phyloP scores from a whole-genome alignment of 2,888 invertebrate genomes.

The Tenodera sinensis region DNA sequence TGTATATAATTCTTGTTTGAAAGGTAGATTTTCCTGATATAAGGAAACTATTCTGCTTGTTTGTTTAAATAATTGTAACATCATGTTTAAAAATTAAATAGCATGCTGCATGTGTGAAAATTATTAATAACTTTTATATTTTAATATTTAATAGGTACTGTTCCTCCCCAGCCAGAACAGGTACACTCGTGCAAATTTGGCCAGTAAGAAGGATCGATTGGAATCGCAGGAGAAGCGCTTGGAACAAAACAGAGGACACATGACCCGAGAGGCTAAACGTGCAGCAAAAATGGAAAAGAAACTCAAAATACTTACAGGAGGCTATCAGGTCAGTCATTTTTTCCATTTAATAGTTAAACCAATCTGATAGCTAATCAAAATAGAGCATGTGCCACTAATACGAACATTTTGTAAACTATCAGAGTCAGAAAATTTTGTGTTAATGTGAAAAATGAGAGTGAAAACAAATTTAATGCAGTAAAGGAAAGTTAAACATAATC shows the following conservation, averaged over 20 bases:
- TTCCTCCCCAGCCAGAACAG: constrained; percentile 88
- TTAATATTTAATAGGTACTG: constrained; percentile 56
- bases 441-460: no score
- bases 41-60: no score
- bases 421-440: no score
- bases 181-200: constrained; percentile 91
- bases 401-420: no score
- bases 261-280: constrained; percentile 94
- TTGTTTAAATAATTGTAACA: no score
- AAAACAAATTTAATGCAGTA: no score
- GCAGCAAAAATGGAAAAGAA: constrained; percentile 98
- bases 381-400: no score
- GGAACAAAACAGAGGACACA: constrained; percentile 90
- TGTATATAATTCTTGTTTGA: no score
- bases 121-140: not conserved
- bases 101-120: no score
- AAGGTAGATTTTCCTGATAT: no score
- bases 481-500: no score
- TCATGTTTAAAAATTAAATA: no score
- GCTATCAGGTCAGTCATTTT: constrained; percentile 64
- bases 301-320: constrained; percentile 89
- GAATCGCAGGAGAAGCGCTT: constrained; percentile 89
- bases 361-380: not conserved
- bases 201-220: constrained; percentile 92
- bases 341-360: not conserved